Evolutionary conservation across 2,113 vertebrate species (phyloP), one percentile per base, ranked within the genome.

Genomic region (Lepus timidus): DNA sequence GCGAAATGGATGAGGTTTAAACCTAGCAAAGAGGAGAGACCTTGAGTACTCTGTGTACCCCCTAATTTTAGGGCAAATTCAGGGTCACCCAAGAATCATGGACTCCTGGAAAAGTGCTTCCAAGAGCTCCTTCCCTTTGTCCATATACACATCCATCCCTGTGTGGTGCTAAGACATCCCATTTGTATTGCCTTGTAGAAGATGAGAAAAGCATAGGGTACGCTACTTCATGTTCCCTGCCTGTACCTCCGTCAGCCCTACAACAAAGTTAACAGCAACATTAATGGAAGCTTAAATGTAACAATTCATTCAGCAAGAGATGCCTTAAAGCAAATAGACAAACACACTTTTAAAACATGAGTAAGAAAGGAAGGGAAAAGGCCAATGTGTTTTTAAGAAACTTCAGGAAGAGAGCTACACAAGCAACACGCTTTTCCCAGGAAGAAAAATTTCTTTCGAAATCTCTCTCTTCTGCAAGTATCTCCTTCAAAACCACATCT

Each of bases 401-500:
- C 96, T 97, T 96, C 27, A 16, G 68, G 90, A 93, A 92, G 55
- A 96, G 96, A 94, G 83, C 61, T 71, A 83, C 58, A 76, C n/a
- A 93, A 96, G 90, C 51, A 91, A 14, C 25, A 91, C 8, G n/a
- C 97, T 98, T 97, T 99, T 99, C 98, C 98, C 98, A 97, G 92
- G 89, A 97, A 98, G 98, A 99, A 98, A 99, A 99, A 99, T 98
- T 87, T 85, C 98, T 98, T 98, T 98, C 97, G 96, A 97, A 98
- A 97, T 95, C 96, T 95, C 96, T 98, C 90, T 94, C 91, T 97
- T 93, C 97, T 97, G 96, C 97, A 97, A 90, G 79, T 97, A 97
- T 98, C 98, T 98, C 98, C 97, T 98, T 99, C 98, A 99, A 99
- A 99, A 98, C 97, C 97, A 94, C 98, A 98, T 99, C 97, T 98